These are phyloP conservation scores for Hydractinia echinata DNA, from an alignment of 30 jellyfish, hydroid and myxozoan genomes.

Conservation along the genomic window DNA sequence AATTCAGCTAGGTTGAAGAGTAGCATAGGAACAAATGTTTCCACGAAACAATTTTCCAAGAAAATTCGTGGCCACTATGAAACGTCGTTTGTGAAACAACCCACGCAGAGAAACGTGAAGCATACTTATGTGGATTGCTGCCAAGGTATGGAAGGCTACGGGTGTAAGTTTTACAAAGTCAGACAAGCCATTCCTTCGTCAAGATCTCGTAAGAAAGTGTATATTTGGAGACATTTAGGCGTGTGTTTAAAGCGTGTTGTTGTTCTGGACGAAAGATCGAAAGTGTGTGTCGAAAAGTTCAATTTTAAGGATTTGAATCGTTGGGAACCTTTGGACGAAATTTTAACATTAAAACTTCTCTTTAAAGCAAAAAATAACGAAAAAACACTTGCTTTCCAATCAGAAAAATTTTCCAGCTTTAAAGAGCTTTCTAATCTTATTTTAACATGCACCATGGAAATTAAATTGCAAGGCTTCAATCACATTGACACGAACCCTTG, in stretches of 20 bases:
- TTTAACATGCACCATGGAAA: constrained; percentile 76
- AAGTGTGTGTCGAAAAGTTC: constrained; percentile 71
- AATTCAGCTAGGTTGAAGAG: constrained; percentile 67
- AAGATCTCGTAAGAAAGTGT: constrained; percentile 52
- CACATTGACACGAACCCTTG: constrained; percentile 89
- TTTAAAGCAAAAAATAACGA: constrained; percentile 47
- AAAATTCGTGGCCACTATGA: constrained; percentile 68
- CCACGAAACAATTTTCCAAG: constrained; percentile 57
- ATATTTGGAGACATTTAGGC: constrained; percentile 65
- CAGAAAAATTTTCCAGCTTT: constrained; percentile 38
- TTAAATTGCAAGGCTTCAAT: constrained; percentile 63
- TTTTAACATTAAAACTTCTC: constrained; percentile 39
- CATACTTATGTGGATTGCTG: constrained; percentile 94
- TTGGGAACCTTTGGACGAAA: constrained; percentile 76
- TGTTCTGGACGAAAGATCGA: constrained; percentile 78
- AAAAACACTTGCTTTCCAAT: constrained; percentile 29
- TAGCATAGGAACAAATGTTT: constrained; percentile 66
- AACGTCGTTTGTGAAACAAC: constrained; percentile 41
- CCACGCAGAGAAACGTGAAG: constrained; percentile 80
- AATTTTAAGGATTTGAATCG: constrained; percentile 52
- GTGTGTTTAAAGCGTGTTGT: constrained; percentile 71
- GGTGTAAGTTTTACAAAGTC: constrained; percentile 80
- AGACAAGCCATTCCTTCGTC: constrained; percentile 69
- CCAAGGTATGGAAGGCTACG: constrained; percentile 91
- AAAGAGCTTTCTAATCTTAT: constrained; percentile 76